Evolutionary conservation across 2,113 vertebrate species (phyloP).

Genomic region (Lanius ludovicianus): DNA sequence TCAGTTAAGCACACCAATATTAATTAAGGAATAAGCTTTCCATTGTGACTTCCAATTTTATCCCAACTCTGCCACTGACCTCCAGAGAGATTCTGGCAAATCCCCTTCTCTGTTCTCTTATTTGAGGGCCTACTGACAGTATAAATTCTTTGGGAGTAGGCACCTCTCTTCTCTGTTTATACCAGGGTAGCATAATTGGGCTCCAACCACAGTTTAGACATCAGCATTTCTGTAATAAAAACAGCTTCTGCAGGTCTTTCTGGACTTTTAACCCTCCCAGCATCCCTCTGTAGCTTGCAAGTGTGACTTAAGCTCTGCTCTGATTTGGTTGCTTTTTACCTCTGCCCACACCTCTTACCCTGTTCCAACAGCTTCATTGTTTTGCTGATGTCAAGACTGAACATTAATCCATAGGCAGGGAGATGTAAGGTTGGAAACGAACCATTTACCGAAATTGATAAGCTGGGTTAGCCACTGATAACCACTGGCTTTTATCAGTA

Average conservation of each 20-base stretch:
- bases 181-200: neutral
- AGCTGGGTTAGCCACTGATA: neutral
- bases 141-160: neutral
- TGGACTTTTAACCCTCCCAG: neutral
- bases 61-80: neutral
- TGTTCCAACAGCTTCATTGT: neutral
- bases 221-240: neutral
- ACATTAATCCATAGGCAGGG: neutral
- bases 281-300: neutral
- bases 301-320: neutral
- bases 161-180: neutral
- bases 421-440: neutral
- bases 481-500: neutral
- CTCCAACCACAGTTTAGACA: neutral
- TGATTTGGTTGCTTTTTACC: neutral
- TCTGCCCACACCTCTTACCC: neutral
- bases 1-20: neutral
- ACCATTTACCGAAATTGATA: neutral
- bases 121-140: neutral
- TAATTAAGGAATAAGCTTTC: neutral
- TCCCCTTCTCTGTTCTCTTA: neutral
- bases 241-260: neutral
- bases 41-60: neutral
- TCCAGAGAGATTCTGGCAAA: neutral
- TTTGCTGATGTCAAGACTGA: neutral